A percentile compares a stretch with the other conserved stretches of the same genome.
These are phyloP conservation scores for Trypoxylus dichotomus DNA, from an alignment of 1,140 invertebrate species.

Conservation along the genomic window DNA sequence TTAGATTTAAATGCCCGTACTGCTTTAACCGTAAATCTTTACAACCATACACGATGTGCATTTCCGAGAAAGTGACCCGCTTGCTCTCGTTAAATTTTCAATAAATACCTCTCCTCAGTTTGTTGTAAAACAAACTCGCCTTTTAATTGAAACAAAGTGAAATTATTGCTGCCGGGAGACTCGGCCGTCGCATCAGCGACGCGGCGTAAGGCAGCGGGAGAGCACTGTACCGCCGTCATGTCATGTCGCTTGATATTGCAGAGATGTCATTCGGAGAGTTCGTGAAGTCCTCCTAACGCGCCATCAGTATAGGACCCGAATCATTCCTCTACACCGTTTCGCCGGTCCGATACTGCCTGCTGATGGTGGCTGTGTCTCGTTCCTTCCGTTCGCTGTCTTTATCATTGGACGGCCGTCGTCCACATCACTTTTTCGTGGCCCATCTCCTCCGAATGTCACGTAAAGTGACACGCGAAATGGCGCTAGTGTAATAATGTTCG, in stretches of 20 bases:
- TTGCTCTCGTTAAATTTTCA: background rate
- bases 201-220: background rate
- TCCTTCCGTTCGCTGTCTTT: slow-evolving; percentile 10
- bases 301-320: background rate
- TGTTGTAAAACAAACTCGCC: background rate
- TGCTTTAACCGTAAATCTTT: background rate
- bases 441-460: slow-evolving; percentile 38
- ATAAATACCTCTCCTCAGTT: background rate
- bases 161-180: background rate
- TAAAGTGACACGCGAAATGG: slow-evolving; percentile 41
- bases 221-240: slow-evolving; percentile 5
- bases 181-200: background rate
- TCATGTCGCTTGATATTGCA: slow-evolving; percentile 19
- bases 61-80: background rate
- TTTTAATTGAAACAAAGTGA: background rate
- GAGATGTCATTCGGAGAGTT: slow-evolving; percentile 23
- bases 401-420: slow-evolving; percentile 30
- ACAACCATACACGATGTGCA: background rate
- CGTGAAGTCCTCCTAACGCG: slow-evolving; percentile 10
- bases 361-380: slow-evolving; percentile 3
- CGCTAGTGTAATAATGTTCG: slow-evolving; percentile 45
- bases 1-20: background rate
- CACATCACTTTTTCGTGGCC: slow-evolving; percentile 35
- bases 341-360: background rate
- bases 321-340: background rate